A percentile compares a stretch with the other conserved stretches of the same genome.
Evolutionary conservation across 1,140 invertebrate species (phyloP).

Genomic region (Apocrypta bakeri): DNA sequence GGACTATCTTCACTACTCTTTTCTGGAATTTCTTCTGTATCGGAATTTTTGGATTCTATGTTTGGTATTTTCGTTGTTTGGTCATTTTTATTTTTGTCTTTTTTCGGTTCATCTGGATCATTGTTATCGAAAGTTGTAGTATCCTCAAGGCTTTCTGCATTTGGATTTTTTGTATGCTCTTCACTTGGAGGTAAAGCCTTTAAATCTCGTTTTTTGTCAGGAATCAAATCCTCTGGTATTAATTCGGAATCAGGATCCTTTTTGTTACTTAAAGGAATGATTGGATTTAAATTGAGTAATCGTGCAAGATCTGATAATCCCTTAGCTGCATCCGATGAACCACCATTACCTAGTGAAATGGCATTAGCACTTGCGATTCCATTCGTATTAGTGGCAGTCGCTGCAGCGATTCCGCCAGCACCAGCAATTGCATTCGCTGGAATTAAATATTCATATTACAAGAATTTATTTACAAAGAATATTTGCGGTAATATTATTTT

Average conservation of each 20-base stretch:
- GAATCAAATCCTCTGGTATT: constrained; percentile 26
- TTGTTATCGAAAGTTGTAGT: not conserved
- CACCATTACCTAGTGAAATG: not conserved
- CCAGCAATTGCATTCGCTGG: constrained; percentile 16
- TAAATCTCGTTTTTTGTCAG: constrained; percentile 30
- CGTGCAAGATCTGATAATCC: constrained; percentile 2
- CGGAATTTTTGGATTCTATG: not conserved
- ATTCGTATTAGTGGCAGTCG: constrained; percentile 27
- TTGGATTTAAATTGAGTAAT: constrained; percentile 1
- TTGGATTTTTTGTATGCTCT: not conserved
- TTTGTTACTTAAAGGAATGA: not conserved
- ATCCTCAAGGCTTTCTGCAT: not conserved
- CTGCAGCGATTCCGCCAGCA: constrained; percentile 26
- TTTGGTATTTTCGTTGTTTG: not conserved
- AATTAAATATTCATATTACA: not conserved
- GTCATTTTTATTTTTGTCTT: not conserved
- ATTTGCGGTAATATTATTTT: too few relatives aligned
- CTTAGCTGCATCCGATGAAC: not conserved
- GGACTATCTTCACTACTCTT: not conserved
- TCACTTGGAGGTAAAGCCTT: not conserved
- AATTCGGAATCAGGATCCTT: not conserved
- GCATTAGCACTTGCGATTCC: constrained; percentile 36
- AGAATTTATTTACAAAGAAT: too few relatives aligned
- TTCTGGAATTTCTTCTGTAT: not conserved
- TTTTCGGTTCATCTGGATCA: not conserved